Evolutionary conservation across 2,113 vertebrate genomes (phyloP).

Genomic region (Oxyruncus cristatus): DNA sequence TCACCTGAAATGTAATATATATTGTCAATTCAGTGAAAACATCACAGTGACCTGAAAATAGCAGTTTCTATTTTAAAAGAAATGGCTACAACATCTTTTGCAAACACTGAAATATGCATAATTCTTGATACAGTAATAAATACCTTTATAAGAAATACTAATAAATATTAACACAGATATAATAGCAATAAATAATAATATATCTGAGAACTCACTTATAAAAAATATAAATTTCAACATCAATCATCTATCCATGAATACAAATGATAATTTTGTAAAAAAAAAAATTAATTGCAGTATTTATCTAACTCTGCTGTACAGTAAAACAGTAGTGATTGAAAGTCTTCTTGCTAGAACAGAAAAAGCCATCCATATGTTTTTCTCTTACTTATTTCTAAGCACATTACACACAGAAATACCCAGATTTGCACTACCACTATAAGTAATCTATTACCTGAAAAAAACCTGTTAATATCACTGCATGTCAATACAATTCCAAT

Average conservation of each 20-base stretch:
- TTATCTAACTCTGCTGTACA: not conserved
- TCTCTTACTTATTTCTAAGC: not conserved
- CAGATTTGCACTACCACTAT: not conserved
- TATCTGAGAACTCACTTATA: not conserved
- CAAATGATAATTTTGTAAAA: not conserved
- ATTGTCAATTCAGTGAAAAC: slow-evolving; percentile 3
- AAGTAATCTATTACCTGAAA: not conserved
- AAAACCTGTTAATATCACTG: not conserved
- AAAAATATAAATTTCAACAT: not conserved
- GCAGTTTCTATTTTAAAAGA: not conserved
- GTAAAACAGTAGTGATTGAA: not conserved
- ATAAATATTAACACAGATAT: not conserved
- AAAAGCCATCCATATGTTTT: not conserved
- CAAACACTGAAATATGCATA: not conserved
- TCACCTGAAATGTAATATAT: slow-evolving; percentile 80
- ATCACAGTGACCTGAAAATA: not conserved
- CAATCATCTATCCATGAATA: not conserved
- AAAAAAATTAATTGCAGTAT: not conserved
- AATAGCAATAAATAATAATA: not conserved
- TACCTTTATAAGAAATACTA: not conserved
- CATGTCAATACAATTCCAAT: not conserved
- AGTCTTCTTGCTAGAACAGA: not conserved
- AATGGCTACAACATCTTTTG: not conserved
- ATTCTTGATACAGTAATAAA: not conserved
- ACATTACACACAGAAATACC: not conserved